These are phyloP conservation scores for Crossocerus cetratus DNA, from an alignment of 2,888 invertebrate genomes.

Conservation along the genomic window DNA sequence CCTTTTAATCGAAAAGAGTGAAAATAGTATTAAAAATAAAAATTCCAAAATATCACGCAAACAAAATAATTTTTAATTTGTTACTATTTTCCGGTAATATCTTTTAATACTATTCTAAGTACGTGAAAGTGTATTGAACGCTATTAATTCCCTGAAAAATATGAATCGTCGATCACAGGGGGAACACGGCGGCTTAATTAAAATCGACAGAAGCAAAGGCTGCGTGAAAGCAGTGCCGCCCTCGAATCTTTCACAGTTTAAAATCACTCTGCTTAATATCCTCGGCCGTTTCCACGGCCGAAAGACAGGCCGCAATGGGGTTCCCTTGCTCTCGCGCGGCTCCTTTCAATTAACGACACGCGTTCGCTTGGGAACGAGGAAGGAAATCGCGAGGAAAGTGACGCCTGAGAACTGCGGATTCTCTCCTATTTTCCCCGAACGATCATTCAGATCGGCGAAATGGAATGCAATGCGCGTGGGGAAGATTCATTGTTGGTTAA, in stretches of 20 bases:
- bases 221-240: slow-evolving; percentile 43
- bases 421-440: background rate
- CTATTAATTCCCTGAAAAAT: background rate
- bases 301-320: slow-evolving; percentile 12
- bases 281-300: slow-evolving; percentile 52
- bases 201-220: slow-evolving; percentile 35
- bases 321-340: slow-evolving; percentile 11
- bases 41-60: too few relatives aligned
- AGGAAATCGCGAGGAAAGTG: slow-evolving; percentile 58
- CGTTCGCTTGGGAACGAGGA: slow-evolving; percentile 56
- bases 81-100: too few relatives aligned
- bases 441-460: slow-evolving; percentile 12
- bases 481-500: background rate
- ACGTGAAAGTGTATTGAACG: background rate
- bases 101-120: too few relatives aligned
- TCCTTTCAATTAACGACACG: slow-evolving; percentile 44
- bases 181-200: slow-evolving; percentile 48
- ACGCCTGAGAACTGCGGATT: slow-evolving; percentile 52
- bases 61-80: too few relatives aligned
- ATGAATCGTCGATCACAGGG: slow-evolving; percentile 3
- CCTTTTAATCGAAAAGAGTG: too few relatives aligned
- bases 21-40: too few relatives aligned
- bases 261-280: slow-evolving; percentile 30
- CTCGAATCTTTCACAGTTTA: slow-evolving; percentile 11
- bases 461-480: slow-evolving; percentile 7